phyloP scores from a whole-genome alignment of 1,140 invertebrate genomes.

The Vanessa atalanta region DNA sequence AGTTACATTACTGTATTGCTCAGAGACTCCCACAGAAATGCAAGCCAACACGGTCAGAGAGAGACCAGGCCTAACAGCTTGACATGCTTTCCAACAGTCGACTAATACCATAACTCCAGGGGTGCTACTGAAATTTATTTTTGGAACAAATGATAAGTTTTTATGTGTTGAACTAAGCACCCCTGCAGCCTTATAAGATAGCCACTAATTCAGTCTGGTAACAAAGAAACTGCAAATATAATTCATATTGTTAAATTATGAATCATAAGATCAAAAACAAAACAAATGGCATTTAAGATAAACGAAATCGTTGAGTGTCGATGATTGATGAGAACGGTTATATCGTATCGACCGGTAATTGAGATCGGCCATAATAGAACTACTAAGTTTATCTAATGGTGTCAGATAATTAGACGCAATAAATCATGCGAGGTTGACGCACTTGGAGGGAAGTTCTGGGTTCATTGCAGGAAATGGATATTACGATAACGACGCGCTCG shows the following conservation, averaged over 20 bases:
- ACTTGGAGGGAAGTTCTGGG: conserved; percentile 46
- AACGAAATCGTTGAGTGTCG: conserved; percentile 26
- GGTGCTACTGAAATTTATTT: no score
- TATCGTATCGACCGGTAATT: conserved; percentile 45
- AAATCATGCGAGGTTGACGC: conserved; percentile 63
- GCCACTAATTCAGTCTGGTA: no score
- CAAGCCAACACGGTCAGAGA: no score
- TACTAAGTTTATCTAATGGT: conserved; percentile 48
- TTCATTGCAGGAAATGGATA: conserved; percentile 65
- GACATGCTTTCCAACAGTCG: no score
- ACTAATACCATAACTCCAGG: no score
- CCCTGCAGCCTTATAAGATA: no score
- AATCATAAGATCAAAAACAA: conserved; percentile 25
- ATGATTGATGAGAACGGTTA: conserved; percentile 55
- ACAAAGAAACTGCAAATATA: no score
- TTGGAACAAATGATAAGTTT: no score
- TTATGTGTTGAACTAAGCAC: no score
- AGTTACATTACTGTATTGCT: no score
- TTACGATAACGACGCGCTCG: conserved; percentile 62
- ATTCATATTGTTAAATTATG: neutral
- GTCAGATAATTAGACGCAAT: conserved; percentile 57
- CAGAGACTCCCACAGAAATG: no score
- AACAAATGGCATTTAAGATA: conserved; percentile 12
- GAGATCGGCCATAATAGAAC: conserved; percentile 33
- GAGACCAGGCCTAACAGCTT: no score